Evolutionary conservation across 2,113 vertebrate genomes (phyloP).

Genomic region (Syrmaticus mikado): DNA sequence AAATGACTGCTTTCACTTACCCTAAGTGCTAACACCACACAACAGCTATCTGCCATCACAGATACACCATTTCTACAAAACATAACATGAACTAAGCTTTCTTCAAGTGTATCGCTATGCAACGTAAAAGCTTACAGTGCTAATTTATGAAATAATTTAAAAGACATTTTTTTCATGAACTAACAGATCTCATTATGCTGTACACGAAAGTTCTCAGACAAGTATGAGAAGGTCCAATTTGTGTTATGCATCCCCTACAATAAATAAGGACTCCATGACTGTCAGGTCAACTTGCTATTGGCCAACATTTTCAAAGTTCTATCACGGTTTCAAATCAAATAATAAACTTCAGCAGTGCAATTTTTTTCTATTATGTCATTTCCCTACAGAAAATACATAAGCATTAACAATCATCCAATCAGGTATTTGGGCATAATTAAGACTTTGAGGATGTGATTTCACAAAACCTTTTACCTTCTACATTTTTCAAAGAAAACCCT

Average conservation of each 20-base stretch:
- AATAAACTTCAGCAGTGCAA: not conserved
- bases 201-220: not conserved
- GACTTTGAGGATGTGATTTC: not conserved
- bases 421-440: not conserved
- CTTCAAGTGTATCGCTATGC: not conserved
- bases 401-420: not conserved
- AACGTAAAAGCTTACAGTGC: not conserved
- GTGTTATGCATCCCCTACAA: not conserved
- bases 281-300: not conserved
- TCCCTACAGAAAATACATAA: not conserved
- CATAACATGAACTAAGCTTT: not conserved
- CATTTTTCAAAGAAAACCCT: not conserved
- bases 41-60: not conserved
- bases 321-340: not conserved
- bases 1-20: not conserved
- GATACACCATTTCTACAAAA: not conserved
- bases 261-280: not conserved
- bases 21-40: not conserved
- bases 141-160: not conserved
- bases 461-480: not conserved
- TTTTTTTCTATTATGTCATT: not conserved
- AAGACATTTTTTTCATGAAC: not conserved
- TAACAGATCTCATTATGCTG: not conserved
- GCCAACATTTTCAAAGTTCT: not conserved
- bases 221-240: not conserved